Percentiles rank a stretch among this genome's conserved stretches.
phyloP scores from a whole-genome alignment of 2,888 invertebrate genomes.

The Caenorhabditis zanzibari region DNA sequence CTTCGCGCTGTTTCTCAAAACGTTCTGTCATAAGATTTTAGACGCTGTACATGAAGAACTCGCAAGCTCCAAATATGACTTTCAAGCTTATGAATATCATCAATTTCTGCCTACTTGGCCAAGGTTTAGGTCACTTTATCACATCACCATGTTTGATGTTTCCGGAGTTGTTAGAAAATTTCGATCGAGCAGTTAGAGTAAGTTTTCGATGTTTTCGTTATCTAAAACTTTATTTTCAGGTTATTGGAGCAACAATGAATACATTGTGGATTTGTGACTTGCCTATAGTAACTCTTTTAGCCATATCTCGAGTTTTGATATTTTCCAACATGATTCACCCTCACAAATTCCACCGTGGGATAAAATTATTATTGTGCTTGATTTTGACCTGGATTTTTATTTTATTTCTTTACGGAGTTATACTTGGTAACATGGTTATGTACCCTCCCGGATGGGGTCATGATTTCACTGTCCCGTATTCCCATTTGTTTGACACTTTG shows the following conservation, averaged over 20 bases:
- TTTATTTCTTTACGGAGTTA: slow-evolving; percentile 18
- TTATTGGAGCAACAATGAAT: slow-evolving; percentile 19
- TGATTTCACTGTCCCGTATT: slow-evolving; percentile 31
- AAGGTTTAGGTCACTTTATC: slow-evolving; percentile 46
- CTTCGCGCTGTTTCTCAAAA: neutral
- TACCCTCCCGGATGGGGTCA: slow-evolving; percentile 44
- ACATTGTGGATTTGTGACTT: slow-evolving; percentile 56
- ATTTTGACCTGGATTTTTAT: slow-evolving; percentile 20
- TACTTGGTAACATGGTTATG: slow-evolving; percentile 37
- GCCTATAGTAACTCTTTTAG: slow-evolving; percentile 43
- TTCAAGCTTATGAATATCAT: slow-evolving; percentile 55
- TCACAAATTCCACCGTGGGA: neutral
- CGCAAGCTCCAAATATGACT: slow-evolving; percentile 8
- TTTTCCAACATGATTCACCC: slow-evolving; percentile 6
- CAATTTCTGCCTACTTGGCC: slow-evolving; percentile 40
- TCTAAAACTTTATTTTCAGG: neutral
- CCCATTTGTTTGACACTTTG: slow-evolving; percentile 19
- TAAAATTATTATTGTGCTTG: slow-evolving; percentile 3
- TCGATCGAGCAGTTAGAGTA: slow-evolving; percentile 35
- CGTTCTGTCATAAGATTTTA: neutral
- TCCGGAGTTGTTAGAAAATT: slow-evolving; percentile 25
- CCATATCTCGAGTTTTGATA: slow-evolving; percentile 39
- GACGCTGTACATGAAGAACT: slow-evolving; percentile 18
- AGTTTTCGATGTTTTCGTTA: neutral
- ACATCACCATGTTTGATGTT: slow-evolving; percentile 43